Evolutionary conservation across 2,888 invertebrate genomes (phyloP).

Genomic region (Leptopilina syphax): DNA sequence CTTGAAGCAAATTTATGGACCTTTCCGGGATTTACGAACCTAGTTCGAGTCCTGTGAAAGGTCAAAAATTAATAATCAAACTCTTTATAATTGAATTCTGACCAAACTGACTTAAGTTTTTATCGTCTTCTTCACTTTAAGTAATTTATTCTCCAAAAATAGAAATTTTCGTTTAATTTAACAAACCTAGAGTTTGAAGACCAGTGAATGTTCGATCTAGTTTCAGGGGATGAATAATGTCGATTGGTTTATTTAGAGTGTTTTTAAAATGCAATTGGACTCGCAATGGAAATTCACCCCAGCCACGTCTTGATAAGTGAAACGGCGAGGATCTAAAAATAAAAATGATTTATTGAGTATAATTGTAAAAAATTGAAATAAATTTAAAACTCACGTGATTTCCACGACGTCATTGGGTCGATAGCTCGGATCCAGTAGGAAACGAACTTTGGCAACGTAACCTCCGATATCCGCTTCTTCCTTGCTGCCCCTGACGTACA

Average conservation of each 20-base stretch:
- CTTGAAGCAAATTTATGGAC: too few relatives aligned
- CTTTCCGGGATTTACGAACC: too few relatives aligned
- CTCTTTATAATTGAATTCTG: too few relatives aligned
- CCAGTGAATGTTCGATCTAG: constrained; percentile 90
- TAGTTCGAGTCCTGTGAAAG: too few relatives aligned
- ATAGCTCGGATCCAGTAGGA: constrained; percentile 91
- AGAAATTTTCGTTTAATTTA: neutral
- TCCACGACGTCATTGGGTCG: constrained; percentile 91
- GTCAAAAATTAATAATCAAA: too few relatives aligned
- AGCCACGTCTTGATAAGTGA: constrained; percentile 90
- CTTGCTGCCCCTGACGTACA: constrained; percentile 87
- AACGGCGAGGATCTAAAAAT: constrained; percentile 85
- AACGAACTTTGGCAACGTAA: constrained; percentile 86
- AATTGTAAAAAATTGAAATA: neutral
- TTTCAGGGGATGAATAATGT: constrained; percentile 88
- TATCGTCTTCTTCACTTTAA: neutral
- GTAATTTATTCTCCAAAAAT: neutral
- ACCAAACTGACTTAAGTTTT: too few relatives aligned
- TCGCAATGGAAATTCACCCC: constrained; percentile 94
- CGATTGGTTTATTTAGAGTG: constrained; percentile 86
- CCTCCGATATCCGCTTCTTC: constrained; percentile 80
- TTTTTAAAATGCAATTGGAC: constrained; percentile 89
- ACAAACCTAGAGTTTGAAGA: constrained; percentile 86
- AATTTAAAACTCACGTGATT: constrained; percentile 80
- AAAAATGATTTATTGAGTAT: constrained; percentile 38